Evolutionary conservation across 2,888 invertebrate genomes (phyloP), one percentile per base, ranked within the genome.

Genomic region (Lasioglossum calceatum): DNA sequence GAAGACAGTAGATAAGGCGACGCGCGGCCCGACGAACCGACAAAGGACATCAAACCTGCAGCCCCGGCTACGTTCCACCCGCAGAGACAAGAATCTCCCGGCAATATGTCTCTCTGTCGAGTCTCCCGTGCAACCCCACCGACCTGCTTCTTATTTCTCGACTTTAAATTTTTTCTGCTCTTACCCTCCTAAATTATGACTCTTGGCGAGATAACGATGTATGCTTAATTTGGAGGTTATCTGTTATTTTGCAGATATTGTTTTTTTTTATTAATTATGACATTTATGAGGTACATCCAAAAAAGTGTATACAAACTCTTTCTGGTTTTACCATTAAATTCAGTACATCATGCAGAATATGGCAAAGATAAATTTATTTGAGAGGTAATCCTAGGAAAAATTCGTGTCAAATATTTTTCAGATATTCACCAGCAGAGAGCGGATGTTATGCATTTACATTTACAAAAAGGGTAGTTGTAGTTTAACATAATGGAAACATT

Each of bases 91-190:
- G 84, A 77, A 81, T 85, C 77, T 88, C 44, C 78, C 58, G 72
- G 76, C 80, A 77, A 88, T 80, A 83, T 77, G 83, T 89, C 79
- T 77, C 79, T 76, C 79, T 77, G 32, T 70, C 84, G 88, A 84
- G 73, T 64, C 64, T 88, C 70, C 70, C 50, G 64, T 32, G 7
- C 42, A n/a, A 39, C 10, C 10, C 2, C n/a, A 58, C n/a, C 3
- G 54, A 23, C 2, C 0, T 10, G 54, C 10, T n/a, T n/a, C n/a
- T 10, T n/a, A 10, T 58, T 58, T 58, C 10, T 58, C 8, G 8
- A 54, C 54, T 54, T 54, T 23, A 8, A 8, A 23, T 54, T 23
- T 2, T 54, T 54, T 23, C 54, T 7, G 54, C 5, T 19, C 5
- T 16, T 5, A 16, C 47, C 4, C 1, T 23, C 23, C 50, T 23